These are phyloP conservation scores for Drosophila subobscura DNA, from an alignment of 1,140 invertebrate genomes.

Conservation along the genomic window DNA sequence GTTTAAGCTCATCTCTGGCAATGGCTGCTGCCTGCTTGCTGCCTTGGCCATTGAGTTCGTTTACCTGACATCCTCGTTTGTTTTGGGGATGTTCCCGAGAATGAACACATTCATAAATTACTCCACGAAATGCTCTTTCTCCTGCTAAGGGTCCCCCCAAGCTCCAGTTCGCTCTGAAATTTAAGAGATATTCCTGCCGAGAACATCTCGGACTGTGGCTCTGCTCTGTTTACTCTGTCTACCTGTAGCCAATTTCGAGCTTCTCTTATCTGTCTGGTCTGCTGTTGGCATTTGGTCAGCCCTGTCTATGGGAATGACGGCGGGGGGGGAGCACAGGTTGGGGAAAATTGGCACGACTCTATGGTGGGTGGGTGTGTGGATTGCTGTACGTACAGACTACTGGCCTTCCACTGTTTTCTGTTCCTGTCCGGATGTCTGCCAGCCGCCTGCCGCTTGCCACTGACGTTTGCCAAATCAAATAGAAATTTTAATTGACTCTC, in stretches of 20 bases:
- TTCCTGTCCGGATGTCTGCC: slow-evolving; percentile 1
- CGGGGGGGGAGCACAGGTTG: not conserved
- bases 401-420: slow-evolving; percentile 13
- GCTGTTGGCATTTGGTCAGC: slow-evolving; percentile 74
- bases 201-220: slow-evolving; percentile 27
- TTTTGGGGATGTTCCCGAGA: slow-evolving; percentile 32
- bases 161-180: not conserved
- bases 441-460: slow-evolving; percentile 46
- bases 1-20: slow-evolving; percentile 67
- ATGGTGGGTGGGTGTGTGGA: slow-evolving; percentile 6
- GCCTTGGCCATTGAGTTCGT: slow-evolving; percentile 53
- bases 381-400: too few species aligned
- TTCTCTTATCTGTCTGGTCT: slow-evolving; percentile 55
- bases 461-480: slow-evolving; percentile 80
- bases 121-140: not conserved
- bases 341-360: too few species aligned
- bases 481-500: slow-evolving; percentile 81
- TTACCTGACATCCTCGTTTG: slow-evolving; percentile 56
- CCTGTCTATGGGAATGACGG: slow-evolving; percentile 29
- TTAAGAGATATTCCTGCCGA: slow-evolving; percentile 25
- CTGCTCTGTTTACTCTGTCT: slow-evolving; percentile 55
- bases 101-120: not conserved
- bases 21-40: slow-evolving; percentile 15
- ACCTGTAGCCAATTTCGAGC: slow-evolving; percentile 76
- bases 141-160: too few species aligned